These are phyloP conservation scores for Numenius phaeopus DNA, from an alignment of 2,797 vertebrate species.

Conservation along the genomic window DNA sequence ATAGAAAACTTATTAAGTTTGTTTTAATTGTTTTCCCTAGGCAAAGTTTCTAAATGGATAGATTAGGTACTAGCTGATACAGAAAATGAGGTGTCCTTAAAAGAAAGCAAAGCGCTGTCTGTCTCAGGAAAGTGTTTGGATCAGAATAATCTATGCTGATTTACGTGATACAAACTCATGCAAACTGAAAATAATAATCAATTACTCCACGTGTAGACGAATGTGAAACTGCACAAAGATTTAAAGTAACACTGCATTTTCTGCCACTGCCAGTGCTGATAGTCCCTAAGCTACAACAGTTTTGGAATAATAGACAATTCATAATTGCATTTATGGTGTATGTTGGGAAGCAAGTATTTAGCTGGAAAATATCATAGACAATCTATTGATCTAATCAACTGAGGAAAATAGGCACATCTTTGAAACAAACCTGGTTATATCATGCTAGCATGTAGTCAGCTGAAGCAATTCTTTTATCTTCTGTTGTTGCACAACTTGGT, in stretches of 20 bases:
- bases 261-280: background rate
- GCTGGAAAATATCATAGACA: background rate
- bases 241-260: background rate
- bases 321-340: background rate
- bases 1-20: background rate
- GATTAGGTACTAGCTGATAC: background rate
- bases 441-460: background rate
- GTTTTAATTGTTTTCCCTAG: constrained; percentile 13
- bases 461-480: background rate
- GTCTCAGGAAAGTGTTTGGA: background rate
- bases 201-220: background rate
- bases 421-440: background rate
- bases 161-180: background rate
- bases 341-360: background rate
- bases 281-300: background rate
- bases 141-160: background rate
- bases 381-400: background rate
- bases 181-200: background rate
- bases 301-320: background rate
- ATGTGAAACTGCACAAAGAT: background rate
- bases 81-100: background rate
- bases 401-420: background rate
- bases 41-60: background rate
- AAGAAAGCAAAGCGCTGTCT: background rate
- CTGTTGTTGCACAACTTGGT: background rate